Evolutionary conservation across 2,888 invertebrate species (phyloP), one percentile per base, ranked within the genome.

Genomic region (Hetaerina titia): DNA sequence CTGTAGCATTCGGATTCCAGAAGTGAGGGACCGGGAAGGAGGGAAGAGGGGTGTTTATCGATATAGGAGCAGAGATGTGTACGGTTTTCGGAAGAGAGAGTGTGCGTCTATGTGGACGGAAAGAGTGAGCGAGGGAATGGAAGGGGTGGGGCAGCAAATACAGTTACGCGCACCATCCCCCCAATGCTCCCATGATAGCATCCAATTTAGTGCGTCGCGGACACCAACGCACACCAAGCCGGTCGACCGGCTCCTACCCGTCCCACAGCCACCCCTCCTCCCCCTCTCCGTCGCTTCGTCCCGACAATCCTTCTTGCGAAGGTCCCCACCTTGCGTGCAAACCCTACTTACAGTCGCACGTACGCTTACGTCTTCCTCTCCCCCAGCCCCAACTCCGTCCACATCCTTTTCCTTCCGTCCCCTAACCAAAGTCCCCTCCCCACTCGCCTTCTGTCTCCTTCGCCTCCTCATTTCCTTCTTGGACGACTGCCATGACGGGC

Each of bases 381-480:
- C 7, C 60, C 60, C 60, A 19, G n/a, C 0, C 13, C 64, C 64
- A 7, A n/a, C 90, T 63, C 90, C 90, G 0, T 11, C 58, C n/a
- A 58, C 89, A 22, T 11, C 58, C 7, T 58, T 56, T 22, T n/a
- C 31, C 31, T 15, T 15, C n/a, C 22, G 22, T 11, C 89, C 45
- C 88, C 45, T 19, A 13, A 31, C 56, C 56, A 17, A 31, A 45
- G 19, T 56, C 88, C 0, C n/a, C 13, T 31, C 11, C 89, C 89
- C 13, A 13, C 89, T 15, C 88, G 45, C 45, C 88, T 88, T 45
- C 88, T 88, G 88, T 58, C 22, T 64, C 90, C 64, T 90, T n/a
- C 74, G n/a, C 92, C 92, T 92, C 69, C 69, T 92, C 92, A 92
- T 92, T 92, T 92, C 92, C 92, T 92, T 92, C 92, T 92, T 92